These are phyloP conservation scores for Melanostigma gelatinosum DNA, from an alignment of 2,113 vertebrate species.

Conservation along the genomic window DNA sequence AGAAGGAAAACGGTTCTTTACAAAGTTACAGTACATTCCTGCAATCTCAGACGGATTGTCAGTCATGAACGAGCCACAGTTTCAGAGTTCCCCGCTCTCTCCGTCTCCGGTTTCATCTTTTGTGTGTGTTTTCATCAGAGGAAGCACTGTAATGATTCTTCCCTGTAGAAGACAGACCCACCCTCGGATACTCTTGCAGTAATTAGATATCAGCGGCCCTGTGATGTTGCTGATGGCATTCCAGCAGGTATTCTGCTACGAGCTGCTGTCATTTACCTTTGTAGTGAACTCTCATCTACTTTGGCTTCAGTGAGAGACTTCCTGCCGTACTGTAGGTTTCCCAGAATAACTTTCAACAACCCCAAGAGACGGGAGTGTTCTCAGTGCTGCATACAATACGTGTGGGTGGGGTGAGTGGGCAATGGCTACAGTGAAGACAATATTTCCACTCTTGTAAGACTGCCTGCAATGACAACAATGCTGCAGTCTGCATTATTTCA, in stretches of 20 bases:
- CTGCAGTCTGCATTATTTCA: background rate
- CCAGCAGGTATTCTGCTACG: conserved; percentile 43
- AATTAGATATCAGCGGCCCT: conserved; percentile 35
- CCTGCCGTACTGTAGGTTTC: conserved; percentile 30
- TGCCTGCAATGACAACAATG: conserved; percentile 14
- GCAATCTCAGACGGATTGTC: background rate
- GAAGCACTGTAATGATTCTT: conserved; percentile 47
- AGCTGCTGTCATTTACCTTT: conserved; percentile 43
- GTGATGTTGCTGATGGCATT: conserved; percentile 35
- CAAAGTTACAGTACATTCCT: conserved; percentile 18
- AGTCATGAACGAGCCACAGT: conserved; percentile 27
- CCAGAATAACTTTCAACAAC: conserved; percentile 48
- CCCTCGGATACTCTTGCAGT: conserved; percentile 21
- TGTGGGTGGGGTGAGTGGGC: conserved; percentile 33
- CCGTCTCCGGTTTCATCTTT: conserved; percentile 57
- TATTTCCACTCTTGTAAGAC: conserved; percentile 13
- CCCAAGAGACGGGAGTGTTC: conserved; percentile 18
- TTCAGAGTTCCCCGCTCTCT: conserved; percentile 21
- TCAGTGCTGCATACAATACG: conserved; percentile 18
- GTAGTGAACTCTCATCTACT: conserved; percentile 2
- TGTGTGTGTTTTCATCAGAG: conserved; percentile 61
- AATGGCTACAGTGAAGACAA: conserved; percentile 11
- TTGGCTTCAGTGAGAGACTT: conserved; percentile 30
- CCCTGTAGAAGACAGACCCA: conserved; percentile 9
- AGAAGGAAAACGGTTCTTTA: background rate